Base-by-base conservation (phyloP, 2,888 invertebrate species). In the Halictus quadricinctus region DNA sequence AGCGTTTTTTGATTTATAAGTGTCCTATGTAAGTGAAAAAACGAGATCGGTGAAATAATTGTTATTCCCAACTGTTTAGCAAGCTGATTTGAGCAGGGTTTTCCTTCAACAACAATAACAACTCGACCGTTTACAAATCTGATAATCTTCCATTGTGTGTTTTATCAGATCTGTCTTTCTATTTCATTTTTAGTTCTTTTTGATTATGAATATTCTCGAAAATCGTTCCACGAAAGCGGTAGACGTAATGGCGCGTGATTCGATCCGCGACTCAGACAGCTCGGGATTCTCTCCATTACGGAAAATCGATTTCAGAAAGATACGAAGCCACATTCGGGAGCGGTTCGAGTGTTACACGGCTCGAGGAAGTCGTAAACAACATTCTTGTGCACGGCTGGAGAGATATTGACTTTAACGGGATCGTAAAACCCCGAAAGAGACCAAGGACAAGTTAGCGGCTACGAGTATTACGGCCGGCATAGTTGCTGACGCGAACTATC, bases 401-500 rank as follows among this genome's bases (percentile, higher is more conserved):
- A 25, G 21, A 46, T n/a, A 70, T 69, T 15, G 46, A 41, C 29
- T 69, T 46, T 60, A 76, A 58, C 48, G 58, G 48, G 29, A n/a
- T 50, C 76, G 48, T 83, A 54, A 66, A 83, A 29, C 36, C 25
- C 4, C 46, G 15, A 43, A 58, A 75, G 58, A 58, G 29, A 7
- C 10, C 48, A 72, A 74, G 70, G 80, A 46, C 69, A 69, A 25
- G 29, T 12, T 21, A 60, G 50, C 29, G 12, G 66, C 48, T 58
- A 15, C 75, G 50, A 54, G 21, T 12, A n/a, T 25, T 15, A 36
- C 48, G 48, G 80, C 70, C 21, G 76, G 76, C 72, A 80, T 74
- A 76, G 77, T 83, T 58, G 79, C 72, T 78, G 83, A 83, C 85
- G 85, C 81, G 81, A 79, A 80, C 83, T 70, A 77, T 72, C 77